Base-by-base conservation (phyloP, 2,113 vertebrate species). In the Cebus imitator region DNA sequence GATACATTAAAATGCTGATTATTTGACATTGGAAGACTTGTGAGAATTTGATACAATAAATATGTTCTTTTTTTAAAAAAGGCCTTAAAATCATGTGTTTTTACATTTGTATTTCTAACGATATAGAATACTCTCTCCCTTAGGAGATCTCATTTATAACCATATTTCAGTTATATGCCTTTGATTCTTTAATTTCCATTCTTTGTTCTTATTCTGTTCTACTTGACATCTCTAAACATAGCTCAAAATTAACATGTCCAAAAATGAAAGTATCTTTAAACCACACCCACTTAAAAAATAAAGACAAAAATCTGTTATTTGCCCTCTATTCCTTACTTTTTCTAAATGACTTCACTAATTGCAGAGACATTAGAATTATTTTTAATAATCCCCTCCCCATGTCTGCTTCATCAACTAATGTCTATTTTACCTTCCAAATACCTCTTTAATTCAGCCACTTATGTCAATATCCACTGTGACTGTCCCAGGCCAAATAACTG, bases 151-250 rank as follows among this genome's bases (percentile, higher is more conserved):
- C 18, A 64, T 87, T 27, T 37, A 30, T 78, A 82, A 8, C 10
- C 4, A 61, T 30, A 40, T 18, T 85, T 92, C 35, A 76, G 5
- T 73, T 16, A 84, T 73, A 43, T 83, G 25, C 55, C 79, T 94
- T 85, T 76, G 35, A 92, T 73, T 82, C 66, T 76, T 91, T 50
- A 79, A 61, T 92, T 97, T 80, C 48, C 75, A 18, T 87, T 58
- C 43, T 20, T n/a, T 75, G 30, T 55, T 35, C 35, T 57, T 21
- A 45, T 84, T 95, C 90, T 87, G 8, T 87, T 95, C 70, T 64
- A 66, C 20, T 79, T 85, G 45, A 66, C 14, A 68, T 45, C 43
- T 91, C 37, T 89, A 81, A 68, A 58, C 35, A 50, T 75, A 94
- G 7, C 61, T 66, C 61, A 21, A 87, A 94, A 76, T 68, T 48